A percentile compares a stretch with the other conserved stretches of the same genome.
Evolutionary conservation across 2,113 vertebrate species (phyloP).

Genomic region (Colius striatus): DNA sequence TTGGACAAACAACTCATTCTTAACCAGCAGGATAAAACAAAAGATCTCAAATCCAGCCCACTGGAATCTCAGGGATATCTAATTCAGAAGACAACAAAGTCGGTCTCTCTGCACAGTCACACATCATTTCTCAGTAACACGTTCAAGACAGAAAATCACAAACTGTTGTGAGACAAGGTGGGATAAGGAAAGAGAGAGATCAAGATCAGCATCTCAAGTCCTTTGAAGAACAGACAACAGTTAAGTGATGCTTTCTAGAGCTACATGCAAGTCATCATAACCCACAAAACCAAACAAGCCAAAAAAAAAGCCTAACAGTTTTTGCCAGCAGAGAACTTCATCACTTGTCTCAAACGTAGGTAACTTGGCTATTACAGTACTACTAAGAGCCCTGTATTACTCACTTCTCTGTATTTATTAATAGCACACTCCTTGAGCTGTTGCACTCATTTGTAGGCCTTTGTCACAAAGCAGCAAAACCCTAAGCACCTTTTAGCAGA

Average conservation of each 20-base stretch:
- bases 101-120: not conserved
- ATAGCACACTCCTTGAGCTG: not conserved
- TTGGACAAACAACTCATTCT: not conserved
- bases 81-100: not conserved
- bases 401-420: not conserved
- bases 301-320: not conserved
- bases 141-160: not conserved
- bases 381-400: not conserved
- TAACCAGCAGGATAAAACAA: not conserved
- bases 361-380: not conserved
- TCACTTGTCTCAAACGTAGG: not conserved
- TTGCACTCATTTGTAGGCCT: not conserved
- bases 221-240: not conserved
- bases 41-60: not conserved
- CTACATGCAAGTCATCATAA: not conserved
- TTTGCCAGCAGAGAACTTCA: not conserved
- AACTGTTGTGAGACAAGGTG: not conserved
- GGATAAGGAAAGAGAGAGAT: not conserved
- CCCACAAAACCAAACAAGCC: not conserved
- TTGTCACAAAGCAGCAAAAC: not conserved
- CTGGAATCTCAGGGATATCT: not conserved
- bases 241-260: not conserved
- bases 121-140: not conserved
- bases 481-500: not conserved
- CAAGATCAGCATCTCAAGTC: not conserved